These are phyloP conservation scores for Heliconius melpomene DNA, from an alignment of 1,140 invertebrate genomes.

Conservation along the genomic window DNA sequence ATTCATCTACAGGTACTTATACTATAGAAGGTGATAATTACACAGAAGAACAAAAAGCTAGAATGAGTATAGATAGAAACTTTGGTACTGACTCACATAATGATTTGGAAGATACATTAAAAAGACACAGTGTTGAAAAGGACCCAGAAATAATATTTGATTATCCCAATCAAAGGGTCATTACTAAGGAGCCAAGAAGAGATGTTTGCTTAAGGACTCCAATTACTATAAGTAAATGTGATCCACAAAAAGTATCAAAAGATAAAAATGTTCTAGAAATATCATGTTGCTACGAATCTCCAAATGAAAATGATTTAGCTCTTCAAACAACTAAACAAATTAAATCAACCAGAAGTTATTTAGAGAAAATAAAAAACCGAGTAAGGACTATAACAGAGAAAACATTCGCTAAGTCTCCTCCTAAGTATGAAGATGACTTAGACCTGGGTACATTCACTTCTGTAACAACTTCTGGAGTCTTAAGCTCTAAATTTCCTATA, in stretches of 20 bases:
- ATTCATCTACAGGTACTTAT: slow-evolving; percentile 91
- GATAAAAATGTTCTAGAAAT: slow-evolving; percentile 83
- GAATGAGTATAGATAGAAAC: slow-evolving; percentile 91
- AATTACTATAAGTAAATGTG: slow-evolving; percentile 49
- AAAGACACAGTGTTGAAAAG: slow-evolving; percentile 50
- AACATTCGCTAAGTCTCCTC: slow-evolving; percentile 73
- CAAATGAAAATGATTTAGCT: slow-evolving; percentile 72
- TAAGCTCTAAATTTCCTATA: slow-evolving; percentile 74
- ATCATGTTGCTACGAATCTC: slow-evolving; percentile 82
- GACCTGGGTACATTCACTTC: slow-evolving; percentile 83
- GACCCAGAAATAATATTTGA: slow-evolving; percentile 74
- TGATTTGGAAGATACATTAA: slow-evolving; percentile 62
- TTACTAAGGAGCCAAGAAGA: slow-evolving; percentile 68
- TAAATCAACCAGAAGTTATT: slow-evolving; percentile 80
- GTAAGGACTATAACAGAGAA: slow-evolving; percentile 81
- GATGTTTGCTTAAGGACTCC: slow-evolving; percentile 58
- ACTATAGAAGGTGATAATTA: slow-evolving; percentile 92
- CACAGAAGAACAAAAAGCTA: slow-evolving; percentile 91
- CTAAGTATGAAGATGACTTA: slow-evolving; percentile 57
- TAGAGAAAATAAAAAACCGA: slow-evolving; percentile 83
- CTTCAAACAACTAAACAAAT: slow-evolving; percentile 75
- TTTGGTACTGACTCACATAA: slow-evolving; percentile 78
- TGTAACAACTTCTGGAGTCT: slow-evolving; percentile 83
- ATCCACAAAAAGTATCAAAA: slow-evolving; percentile 69
- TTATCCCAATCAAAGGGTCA: slow-evolving; percentile 56